phyloP scores from a whole-genome alignment of 1,140 invertebrate species.

The Anastrepha obliqua region DNA sequence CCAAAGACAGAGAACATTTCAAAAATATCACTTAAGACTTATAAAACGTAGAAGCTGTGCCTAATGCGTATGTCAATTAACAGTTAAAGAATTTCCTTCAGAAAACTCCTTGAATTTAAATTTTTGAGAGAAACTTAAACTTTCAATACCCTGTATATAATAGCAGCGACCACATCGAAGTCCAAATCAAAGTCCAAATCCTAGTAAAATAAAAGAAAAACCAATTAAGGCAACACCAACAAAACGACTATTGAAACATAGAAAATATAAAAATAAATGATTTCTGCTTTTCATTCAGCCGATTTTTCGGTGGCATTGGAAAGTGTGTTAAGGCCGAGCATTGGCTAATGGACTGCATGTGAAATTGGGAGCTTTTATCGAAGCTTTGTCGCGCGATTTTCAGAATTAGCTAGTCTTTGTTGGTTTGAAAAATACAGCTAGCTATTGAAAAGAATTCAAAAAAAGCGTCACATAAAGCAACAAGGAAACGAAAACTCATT shows the following conservation, averaged over 20 bases:
- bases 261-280: not conserved
- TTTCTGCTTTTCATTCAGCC: not conserved
- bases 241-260: not conserved
- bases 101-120: too few relatives aligned
- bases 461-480: not conserved
- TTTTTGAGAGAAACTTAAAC: too few relatives aligned
- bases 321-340: conserved; percentile 1
- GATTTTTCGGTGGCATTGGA: not conserved
- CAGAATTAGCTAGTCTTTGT: not conserved
- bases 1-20: too few relatives aligned
- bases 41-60: too few relatives aligned
- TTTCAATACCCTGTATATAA: too few relatives aligned
- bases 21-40: too few relatives aligned
- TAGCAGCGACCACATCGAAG: too few relatives aligned
- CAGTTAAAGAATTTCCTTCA: too few relatives aligned
- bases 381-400: not conserved
- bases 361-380: not conserved
- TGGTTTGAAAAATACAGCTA: not conserved
- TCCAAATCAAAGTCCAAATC: too few relatives aligned
- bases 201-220: not conserved
- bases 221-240: not conserved
- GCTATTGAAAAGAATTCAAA: not conserved
- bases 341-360: not conserved
- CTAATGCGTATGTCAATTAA: too few relatives aligned
- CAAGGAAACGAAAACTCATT: not conserved